phyloP scores from a whole-genome alignment of 1,140 invertebrate species.

The Leucophenga varia region DNA sequence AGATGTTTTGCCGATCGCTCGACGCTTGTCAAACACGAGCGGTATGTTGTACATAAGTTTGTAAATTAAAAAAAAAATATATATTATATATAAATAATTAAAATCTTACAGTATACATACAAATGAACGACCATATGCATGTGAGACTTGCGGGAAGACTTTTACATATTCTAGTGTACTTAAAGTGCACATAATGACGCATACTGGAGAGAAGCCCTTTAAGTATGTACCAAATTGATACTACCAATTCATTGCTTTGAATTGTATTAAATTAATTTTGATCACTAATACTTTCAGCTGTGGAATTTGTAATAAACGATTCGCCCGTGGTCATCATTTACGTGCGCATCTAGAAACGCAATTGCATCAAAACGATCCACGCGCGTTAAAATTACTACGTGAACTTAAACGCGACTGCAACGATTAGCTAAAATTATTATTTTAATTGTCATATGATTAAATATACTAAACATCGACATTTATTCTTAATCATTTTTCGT shows the following conservation, averaged over 20 bases:
- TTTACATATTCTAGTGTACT: conserved; percentile 70
- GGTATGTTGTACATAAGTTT: conserved; percentile 36
- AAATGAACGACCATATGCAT: conserved; percentile 73
- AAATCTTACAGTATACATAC: conserved; percentile 63
- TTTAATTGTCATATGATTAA: too few species aligned
- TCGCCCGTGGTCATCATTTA: conserved; percentile 47
- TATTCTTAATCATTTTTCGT: too few species aligned
- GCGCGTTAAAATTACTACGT: conserved; percentile 4
- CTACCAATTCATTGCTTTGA: not conserved
- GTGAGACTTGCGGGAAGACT: conserved; percentile 68
- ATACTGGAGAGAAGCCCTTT: conserved; percentile 50
- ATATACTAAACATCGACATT: too few species aligned
- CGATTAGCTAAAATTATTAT: too few species aligned
- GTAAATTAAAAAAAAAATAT: not conserved
- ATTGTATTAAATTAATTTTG: not conserved
- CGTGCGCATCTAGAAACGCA: conserved; percentile 47
- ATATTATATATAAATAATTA: not conserved
- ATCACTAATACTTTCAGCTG: conserved; percentile 24
- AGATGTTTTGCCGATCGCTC: conserved; percentile 67
- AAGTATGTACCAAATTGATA: conserved; percentile 15
- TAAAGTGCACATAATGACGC: conserved; percentile 60
- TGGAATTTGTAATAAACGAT: conserved; percentile 39
- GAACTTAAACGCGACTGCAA: too few species aligned
- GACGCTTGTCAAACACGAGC: conserved; percentile 62
- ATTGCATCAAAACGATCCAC: conserved; percentile 43